Conservation (phyloP, 2,113 vertebrate species). For the Rhegmatorhina hoffmannsi region DNA sequence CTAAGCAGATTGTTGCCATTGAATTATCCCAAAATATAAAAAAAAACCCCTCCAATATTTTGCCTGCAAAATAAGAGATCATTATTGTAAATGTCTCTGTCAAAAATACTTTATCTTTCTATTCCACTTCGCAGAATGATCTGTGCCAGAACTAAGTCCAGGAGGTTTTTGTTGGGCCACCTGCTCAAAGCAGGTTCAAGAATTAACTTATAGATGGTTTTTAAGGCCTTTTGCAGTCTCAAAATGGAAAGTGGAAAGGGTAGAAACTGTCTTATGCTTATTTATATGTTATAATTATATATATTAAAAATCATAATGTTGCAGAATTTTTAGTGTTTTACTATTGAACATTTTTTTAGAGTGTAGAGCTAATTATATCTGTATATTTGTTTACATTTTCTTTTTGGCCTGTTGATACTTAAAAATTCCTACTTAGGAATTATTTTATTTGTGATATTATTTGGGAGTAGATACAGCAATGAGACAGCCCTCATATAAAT, state of each 20-base stretch:
- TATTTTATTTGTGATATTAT: background rate
- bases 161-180: background rate
- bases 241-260: background rate
- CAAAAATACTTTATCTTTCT: background rate
- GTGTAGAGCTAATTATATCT: background rate
- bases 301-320: background rate
- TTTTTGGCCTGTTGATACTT: background rate
- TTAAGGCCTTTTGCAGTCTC: background rate
- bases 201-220: background rate
- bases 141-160: background rate
- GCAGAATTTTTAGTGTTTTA: background rate
- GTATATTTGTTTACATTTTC: background rate
- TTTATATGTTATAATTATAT: background rate
- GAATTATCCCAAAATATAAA: background rate
- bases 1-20: background rate
- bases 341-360: background rate
- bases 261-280: background rate
- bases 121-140: background rate
- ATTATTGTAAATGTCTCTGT: background rate
- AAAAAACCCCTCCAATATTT: background rate
- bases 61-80: background rate
- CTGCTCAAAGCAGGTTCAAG: background rate
- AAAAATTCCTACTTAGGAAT: background rate
- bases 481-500: background rate
- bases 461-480: background rate